Evolutionary conservation across 2,888 invertebrate species (phyloP), one percentile per base, ranked within the genome.

Genomic region (Cylindroiulus punctatus): DNA sequence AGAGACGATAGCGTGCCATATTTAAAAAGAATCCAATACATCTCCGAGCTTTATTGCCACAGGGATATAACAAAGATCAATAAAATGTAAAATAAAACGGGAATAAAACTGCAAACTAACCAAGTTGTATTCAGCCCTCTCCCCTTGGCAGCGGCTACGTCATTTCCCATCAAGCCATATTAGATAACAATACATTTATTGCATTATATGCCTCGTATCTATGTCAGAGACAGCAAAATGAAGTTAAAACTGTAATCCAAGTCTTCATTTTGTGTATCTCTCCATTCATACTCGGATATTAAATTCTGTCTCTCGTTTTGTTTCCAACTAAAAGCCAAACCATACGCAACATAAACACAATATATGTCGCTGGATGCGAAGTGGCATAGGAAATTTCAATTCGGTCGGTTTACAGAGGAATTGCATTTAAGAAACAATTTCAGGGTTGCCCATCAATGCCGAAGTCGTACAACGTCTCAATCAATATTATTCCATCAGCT

Each of bases 111-210:
- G 19, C 22, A 10, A 65, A 65, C 65, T 65, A 26, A 26, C 22
- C 26, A 10, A 65, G 52, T 52, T 19, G 14, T 44, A 44, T 44
- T 44, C 44, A 44, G 1, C 10, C 7, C 8, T 65, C 7, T 65
- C 65, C 65, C 19, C 8, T 1, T n/a, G 1, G 52, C 14, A 52
- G 52, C 12, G 8, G 44, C 44, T 19, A 65, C 65, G 22, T 26
- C 26, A 65, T 65, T 65, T 65, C 10, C 65, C 26, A 65, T 65
- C 65, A 65, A 26, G 26, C 26, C 19, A 26, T 19, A 8, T 17
- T 65, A 65, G 22, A 65, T 65, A 65, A 65, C 26, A 65, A 65
- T 26, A 26, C 65, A 26, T 65, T 65, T 65, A 65, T 65, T 65
- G 22, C 12, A 26, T 65, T 26, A 26, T 26, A 19, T 26, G n/a